Evolutionary conservation across 64 coral and sea anemone genomes (phyloP).

Genomic region (Pocillopora damicornis): DNA sequence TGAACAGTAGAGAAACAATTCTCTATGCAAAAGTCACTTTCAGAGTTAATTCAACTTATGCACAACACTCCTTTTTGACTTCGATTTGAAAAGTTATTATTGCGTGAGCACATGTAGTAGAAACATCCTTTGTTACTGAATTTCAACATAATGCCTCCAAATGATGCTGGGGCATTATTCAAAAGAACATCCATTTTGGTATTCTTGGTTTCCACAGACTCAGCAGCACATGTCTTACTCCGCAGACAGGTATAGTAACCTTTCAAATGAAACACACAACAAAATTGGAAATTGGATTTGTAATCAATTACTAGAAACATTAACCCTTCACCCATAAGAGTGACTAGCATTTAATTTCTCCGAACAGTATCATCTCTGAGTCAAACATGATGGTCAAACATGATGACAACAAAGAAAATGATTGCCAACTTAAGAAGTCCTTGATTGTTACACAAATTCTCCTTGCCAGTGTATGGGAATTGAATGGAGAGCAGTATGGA

Average conservation of each 20-base stretch:
- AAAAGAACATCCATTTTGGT: conserved; percentile 67
- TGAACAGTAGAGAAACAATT: not conserved
- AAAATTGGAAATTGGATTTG: not conserved
- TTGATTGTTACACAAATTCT: too few species aligned
- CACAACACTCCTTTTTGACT: conserved; percentile 94
- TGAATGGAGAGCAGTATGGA: too few species aligned
- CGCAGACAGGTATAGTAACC: conserved; percentile 75
- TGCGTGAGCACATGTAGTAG: conserved; percentile 81
- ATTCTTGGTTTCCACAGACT: conserved; percentile 70
- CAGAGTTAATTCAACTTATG: conserved; percentile 36
- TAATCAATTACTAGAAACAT: too few species aligned
- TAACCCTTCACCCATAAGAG: too few species aligned
- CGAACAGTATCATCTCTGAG: too few species aligned
- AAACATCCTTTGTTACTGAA: conserved; percentile 62
- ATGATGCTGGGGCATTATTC: conserved; percentile 93
- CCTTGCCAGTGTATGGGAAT: too few species aligned
- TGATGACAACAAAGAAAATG: too few species aligned
- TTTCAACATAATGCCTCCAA: conserved; percentile 62
- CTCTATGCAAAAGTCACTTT: not conserved
- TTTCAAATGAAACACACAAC: not conserved
- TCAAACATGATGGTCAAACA: too few species aligned
- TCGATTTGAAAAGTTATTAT: conserved; percentile 98
- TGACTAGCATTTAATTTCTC: too few species aligned
- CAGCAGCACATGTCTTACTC: not conserved
- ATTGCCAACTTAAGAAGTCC: too few species aligned